Evolutionary conservation across 2,113 vertebrate genomes (phyloP), one percentile per base, ranked within the genome.

Genomic region (Bombycilla garrulus): DNA sequence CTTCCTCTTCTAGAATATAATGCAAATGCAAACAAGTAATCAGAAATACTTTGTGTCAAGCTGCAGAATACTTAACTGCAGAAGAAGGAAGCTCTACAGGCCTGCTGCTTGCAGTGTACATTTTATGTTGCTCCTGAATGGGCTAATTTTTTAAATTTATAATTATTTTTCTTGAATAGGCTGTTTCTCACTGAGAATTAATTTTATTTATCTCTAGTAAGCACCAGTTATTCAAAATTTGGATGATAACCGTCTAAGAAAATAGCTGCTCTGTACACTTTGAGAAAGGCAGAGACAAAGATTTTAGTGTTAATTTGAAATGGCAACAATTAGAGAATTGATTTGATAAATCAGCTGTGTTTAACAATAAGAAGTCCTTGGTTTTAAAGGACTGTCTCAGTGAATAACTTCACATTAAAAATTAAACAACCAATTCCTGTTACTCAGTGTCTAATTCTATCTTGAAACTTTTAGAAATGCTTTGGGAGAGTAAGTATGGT

Each of bases 391-490:
- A 56, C 44, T 78, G 10, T 91, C 44, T 83, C 35, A 28, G 10
- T 84, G 62, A 80, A 66, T 90, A 92, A 81, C 76, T 95, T 67
- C 53, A 76, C 51, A 67, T 44, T 66, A 93, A 90, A 86, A 88
- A 81, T 57, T 86, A 45, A 88, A 84, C 24, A 83, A 74, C 18
- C 4, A 18, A 24, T 78, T 91, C 67, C 67, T 88, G 28, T 85
- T 86, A 54, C 8, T 64, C 6, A 18, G 29, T 57, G 33, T 61
- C 57, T 65, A 4, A 85, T 53, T 84, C 77, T 69, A 2, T 57
- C 45, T 21, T 61, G 54, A 76, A 58, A 61, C 28, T 89, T 91
- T 28, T 58, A 71, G 36, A 91, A 72, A 36, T 78, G 31, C 31
- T 65, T 72, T 66, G 14, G 2, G 21, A 44, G 19, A 81, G 28